These are phyloP conservation scores for Styela clava DNA, from an alignment of 23 tunicate genomes.

Conservation along the genomic window DNA sequence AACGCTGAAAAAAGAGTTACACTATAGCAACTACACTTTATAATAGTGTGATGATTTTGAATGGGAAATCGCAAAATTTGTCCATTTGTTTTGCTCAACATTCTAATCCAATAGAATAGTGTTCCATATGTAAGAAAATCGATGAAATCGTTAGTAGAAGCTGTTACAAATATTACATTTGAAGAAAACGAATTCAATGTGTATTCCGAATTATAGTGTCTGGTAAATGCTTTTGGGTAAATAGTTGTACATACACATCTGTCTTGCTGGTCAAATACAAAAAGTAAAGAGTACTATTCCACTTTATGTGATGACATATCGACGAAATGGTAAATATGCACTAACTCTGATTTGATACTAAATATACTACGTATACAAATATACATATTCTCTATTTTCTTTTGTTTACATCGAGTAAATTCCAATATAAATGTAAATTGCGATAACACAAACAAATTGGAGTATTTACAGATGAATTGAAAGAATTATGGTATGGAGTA, in stretches of 20 bases:
- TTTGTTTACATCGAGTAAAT: background rate
- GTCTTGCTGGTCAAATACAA: constrained; percentile 32
- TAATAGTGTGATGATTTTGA: no score
- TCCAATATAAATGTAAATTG: background rate
- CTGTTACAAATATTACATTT: no score
- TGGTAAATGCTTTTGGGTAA: constrained; percentile 30
- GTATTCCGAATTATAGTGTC: constrained; percentile 22
- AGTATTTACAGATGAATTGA: background rate
- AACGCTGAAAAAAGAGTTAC: no score
- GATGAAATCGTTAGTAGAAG: no score
- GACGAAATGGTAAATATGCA: constrained; percentile 20
- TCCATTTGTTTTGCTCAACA: no score
- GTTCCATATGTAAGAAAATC: no score
- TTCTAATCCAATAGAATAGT: no score
- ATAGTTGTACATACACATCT: constrained; percentile 29
- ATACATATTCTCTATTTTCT: constrained; percentile 1
- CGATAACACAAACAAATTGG: no score
- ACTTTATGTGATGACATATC: constrained; percentile 16
- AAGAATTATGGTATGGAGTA: background rate
- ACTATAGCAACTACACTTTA: no score
- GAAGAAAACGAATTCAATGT: constrained; percentile 16
- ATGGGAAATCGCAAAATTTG: no score
- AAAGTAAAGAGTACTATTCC: constrained; percentile 26
- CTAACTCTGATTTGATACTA: constrained; percentile 5
- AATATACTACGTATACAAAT: constrained; percentile 18